phyloP scores from a whole-genome alignment of 2,113 vertebrate species.

The Xiphophorus maculatus region DNA sequence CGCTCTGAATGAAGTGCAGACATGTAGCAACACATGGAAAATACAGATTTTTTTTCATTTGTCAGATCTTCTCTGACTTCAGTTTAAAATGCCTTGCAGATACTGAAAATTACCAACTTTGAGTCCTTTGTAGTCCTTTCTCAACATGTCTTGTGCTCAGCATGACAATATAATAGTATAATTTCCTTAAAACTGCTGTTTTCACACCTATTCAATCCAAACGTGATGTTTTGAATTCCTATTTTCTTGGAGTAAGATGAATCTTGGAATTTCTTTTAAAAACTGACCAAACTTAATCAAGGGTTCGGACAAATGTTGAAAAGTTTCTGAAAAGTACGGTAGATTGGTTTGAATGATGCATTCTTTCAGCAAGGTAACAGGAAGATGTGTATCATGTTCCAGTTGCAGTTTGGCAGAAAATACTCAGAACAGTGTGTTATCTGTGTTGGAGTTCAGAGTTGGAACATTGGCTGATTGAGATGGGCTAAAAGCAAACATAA shows the following conservation, averaged over 20 bases:
- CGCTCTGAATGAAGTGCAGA: background rate
- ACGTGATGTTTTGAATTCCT: too few species aligned
- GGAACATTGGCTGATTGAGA: constrained; percentile 1
- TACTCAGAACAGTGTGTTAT: constrained; percentile 18
- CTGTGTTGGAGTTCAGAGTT: constrained; percentile 8
- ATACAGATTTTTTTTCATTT: background rate
- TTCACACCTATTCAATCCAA: too few species aligned
- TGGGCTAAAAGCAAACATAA: background rate
- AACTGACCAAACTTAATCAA: too few species aligned
- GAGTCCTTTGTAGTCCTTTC: background rate
- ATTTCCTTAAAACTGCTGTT: too few species aligned
- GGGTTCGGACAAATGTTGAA: background rate
- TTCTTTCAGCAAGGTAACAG: constrained; percentile 35
- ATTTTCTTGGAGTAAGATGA: too few species aligned
- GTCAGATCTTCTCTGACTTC: background rate
- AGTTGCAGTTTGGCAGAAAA: constrained; percentile 22
- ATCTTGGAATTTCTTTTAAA: too few species aligned
- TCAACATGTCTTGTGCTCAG: too few species aligned
- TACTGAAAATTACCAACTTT: background rate
- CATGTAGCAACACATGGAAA: background rate
- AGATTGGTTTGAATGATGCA: constrained; percentile 29
- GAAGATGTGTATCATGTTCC: constrained; percentile 46
- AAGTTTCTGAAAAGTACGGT: background rate
- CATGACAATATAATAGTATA: too few species aligned
- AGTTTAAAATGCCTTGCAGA: background rate